Evolutionary conservation across 1,140 invertebrate genomes (phyloP), one percentile per base, ranked within the genome.

Genomic region (Hycleus phaleratus): DNA sequence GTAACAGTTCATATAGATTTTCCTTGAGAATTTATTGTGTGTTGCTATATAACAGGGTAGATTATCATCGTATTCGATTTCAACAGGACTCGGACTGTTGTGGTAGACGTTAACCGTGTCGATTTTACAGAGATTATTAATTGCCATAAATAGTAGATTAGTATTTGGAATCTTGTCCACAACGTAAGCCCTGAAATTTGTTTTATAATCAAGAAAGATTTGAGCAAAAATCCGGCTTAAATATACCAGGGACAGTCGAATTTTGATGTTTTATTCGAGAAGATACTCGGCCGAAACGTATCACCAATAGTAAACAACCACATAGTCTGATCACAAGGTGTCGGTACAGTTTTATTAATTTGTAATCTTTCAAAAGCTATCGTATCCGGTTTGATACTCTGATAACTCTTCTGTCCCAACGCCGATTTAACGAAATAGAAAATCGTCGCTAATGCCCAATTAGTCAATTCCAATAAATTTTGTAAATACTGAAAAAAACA

Each of bases 131-230:
- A 78, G 69, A 5, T 76, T 81, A 68, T 92, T 85, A 3, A 91
- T 82, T 3, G 91, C 87, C 2, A 95, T 73, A 58, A 95, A 75
- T 9, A 95, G 74, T 73, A 95, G 79, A 72, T 95, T 95, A 25
- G 87, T 93, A 42, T 82, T 82, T 44, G 85, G 84, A 48, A 95
- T 88, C 42, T 84, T 80, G 60, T 92, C 84, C 0, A 89, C 86
- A 54, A 90, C 86, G 75, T 90, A 95, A 26, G 85, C 84, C 66
- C 88, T 85, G 24, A 26, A 42, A 56, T 46, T 55, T 18, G 8
- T 54, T n/a, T 26, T 46, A 46, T 11, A 53, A 8, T 47, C 4
- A 26, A 56, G 1, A 32, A 32, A 32, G 7, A 18, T 18, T 18
- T 1, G 18, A 18, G 46, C 10, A 12, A 10, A 11, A 46, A 45